Percentiles rank a stretch among this genome's conserved stretches.
phyloP scores from a whole-genome alignment of 2,113 vertebrate species.

The Oryzias melastigma region DNA sequence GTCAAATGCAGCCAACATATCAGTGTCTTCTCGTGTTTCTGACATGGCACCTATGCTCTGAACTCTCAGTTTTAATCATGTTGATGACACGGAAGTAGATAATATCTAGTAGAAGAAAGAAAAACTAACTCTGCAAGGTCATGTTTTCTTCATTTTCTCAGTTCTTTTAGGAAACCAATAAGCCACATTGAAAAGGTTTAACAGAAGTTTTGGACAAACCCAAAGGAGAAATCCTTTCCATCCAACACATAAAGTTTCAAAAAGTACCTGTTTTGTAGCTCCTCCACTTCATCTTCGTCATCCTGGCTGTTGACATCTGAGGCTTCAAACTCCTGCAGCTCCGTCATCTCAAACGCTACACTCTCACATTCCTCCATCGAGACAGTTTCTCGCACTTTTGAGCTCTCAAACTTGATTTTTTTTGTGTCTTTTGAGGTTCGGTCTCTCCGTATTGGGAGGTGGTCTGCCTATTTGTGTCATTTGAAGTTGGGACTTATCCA shows the following conservation, averaged over 20 bases:
- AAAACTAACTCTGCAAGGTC: too few species aligned
- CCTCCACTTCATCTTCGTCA: constrained; percentile 77
- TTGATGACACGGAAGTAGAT: constrained; percentile 35
- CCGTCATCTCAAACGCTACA: constrained; percentile 65
- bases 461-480: constrained; percentile 73
- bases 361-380: constrained; percentile 73
- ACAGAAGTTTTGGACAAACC: not conserved
- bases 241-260: not conserved
- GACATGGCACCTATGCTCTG: constrained; percentile 28
- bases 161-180: too few species aligned
- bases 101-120: too few species aligned
- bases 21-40: constrained; percentile 57
- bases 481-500: constrained; percentile 73
- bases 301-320: constrained; percentile 62
- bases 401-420: constrained; percentile 14
- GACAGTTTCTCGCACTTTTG: constrained; percentile 25
- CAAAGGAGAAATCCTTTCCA: not conserved
- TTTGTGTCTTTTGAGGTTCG: constrained; percentile 23
- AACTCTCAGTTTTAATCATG: constrained; percentile 23
- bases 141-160: too few species aligned
- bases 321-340: constrained; percentile 68
- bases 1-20: constrained; percentile 45
- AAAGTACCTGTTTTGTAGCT: constrained; percentile 83
- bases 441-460: constrained; percentile 46
- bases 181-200: too few species aligned